Evolutionary conservation across 2,113 vertebrate genomes (phyloP), one percentile per base, ranked within the genome.

Genomic region (Pimephales promelas): DNA sequence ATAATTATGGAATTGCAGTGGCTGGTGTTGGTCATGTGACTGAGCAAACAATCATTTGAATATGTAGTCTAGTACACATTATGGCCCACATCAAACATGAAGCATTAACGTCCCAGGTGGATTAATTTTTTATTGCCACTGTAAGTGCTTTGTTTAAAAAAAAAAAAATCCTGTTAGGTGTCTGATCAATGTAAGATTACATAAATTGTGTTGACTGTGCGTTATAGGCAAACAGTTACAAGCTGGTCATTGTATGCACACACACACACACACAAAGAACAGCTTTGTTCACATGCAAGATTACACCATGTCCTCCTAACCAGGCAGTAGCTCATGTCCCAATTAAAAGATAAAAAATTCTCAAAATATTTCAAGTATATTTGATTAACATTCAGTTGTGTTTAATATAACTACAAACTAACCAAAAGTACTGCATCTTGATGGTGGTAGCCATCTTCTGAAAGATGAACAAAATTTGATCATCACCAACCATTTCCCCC

Each of bases 1-100:
- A 97, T 96, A 97, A 97, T 97, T 96, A 97, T 97, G 95, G 94
- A 92, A 94, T 93, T 92, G 94, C 94, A 95, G 94, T 95, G 95
- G 94, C 93, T 22, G 90, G 91, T 91, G 90, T 89, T 88, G 88
- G 89, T 66, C 89, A 93, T 84, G 90, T 89, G 62, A 89, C 87
- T 83, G 56, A 73, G 83, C 84, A 83, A 88, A 89, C 85, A 86
- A 74, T 85, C 88, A 91, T 94, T 94, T 95, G 92, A 93, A 94
- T 93, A 95, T 88, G 90, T 90, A 90, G 88, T 85, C 90, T 86
- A 90, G 91, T 88, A 88, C 89, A 92, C 78, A 61, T 77, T 68
- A 59, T 13, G 90, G 92, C 87, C 89, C 91, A 81, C 87, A 83
- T 89, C 88, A 82, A 92, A 91, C 81, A 79, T 79, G 28, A 47